phyloP scores from a whole-genome alignment of 1,140 invertebrate genomes.

The Trialeurodes vaporariorum region DNA sequence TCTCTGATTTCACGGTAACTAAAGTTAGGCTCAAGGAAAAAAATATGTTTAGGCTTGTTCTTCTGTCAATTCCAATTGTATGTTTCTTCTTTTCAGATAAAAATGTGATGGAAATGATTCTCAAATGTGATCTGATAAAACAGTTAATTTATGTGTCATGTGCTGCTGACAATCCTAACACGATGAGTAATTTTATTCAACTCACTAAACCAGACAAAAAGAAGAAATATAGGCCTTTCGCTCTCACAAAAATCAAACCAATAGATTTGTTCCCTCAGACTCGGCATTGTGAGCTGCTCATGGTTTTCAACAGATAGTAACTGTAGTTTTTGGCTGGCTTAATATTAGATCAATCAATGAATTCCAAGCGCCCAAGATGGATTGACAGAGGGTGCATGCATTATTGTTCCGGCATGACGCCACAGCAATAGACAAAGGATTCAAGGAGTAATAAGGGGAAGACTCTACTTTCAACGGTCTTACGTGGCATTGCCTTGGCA shows the following conservation, averaged over 20 bases:
- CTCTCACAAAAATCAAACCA: slow-evolving; percentile 34
- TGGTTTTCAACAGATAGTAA: slow-evolving; percentile 37
- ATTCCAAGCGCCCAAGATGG: no score
- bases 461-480: neutral
- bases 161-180: slow-evolving; percentile 33
- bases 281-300: slow-evolving; percentile 42
- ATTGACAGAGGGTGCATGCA: no score
- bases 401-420: no score
- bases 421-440: no score
- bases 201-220: slow-evolving; percentile 17
- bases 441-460: no score
- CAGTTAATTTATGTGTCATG: slow-evolving; percentile 42
- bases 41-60: no score
- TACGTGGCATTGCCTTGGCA: no score
- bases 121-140: slow-evolving; percentile 33
- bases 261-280: slow-evolving; percentile 50
- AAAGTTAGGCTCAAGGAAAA: no score
- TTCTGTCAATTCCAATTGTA: no score
- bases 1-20: no score
- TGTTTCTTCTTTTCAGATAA: slow-evolving; percentile 34
- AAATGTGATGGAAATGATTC: slow-evolving; percentile 35
- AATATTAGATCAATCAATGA: no score
- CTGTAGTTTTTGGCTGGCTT: neutral
- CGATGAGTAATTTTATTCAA: slow-evolving; percentile 38
- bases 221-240: slow-evolving; percentile 22